Evolutionary conservation across 1,140 invertebrate genomes (phyloP).

Genomic region (Bombus superbus): DNA sequence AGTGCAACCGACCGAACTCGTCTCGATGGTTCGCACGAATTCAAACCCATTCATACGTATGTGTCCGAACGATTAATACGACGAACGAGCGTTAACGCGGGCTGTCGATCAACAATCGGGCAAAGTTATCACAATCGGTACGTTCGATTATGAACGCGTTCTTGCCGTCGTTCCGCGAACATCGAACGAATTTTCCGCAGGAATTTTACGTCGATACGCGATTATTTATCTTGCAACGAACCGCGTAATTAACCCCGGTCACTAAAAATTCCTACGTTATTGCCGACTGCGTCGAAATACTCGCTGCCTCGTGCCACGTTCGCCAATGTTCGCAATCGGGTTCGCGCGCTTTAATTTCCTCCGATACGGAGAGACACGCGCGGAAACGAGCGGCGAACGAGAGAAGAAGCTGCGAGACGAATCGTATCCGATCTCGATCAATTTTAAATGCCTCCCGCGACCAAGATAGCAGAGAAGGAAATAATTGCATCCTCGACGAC

Average conservation of each 20-base stretch:
- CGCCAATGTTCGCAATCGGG: background rate
- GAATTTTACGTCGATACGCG: background rate
- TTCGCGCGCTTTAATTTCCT: background rate
- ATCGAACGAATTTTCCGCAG: background rate
- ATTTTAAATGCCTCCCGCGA: background rate
- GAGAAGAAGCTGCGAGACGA: background rate
- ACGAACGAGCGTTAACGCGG: background rate
- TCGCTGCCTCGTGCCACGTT: too few relatives aligned
- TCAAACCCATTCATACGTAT: background rate
- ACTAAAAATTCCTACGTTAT: background rate
- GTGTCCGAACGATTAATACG: slow-evolving; percentile 13
- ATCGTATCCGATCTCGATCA: background rate
- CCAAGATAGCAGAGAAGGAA: background rate
- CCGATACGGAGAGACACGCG: background rate
- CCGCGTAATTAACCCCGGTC: slow-evolving; percentile 8
- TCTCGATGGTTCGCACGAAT: background rate
- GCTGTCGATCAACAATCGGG: background rate
- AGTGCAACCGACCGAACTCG: background rate
- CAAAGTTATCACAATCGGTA: background rate
- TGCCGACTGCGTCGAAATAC: background rate
- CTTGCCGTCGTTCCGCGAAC: background rate
- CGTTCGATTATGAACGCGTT: background rate
- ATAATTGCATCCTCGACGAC: background rate
- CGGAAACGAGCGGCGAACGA: background rate
- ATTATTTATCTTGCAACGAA: background rate